These are phyloP conservation scores for Osmerus eperlanus DNA, from an alignment of 2,113 vertebrate genomes.

Conservation along the genomic window DNA sequence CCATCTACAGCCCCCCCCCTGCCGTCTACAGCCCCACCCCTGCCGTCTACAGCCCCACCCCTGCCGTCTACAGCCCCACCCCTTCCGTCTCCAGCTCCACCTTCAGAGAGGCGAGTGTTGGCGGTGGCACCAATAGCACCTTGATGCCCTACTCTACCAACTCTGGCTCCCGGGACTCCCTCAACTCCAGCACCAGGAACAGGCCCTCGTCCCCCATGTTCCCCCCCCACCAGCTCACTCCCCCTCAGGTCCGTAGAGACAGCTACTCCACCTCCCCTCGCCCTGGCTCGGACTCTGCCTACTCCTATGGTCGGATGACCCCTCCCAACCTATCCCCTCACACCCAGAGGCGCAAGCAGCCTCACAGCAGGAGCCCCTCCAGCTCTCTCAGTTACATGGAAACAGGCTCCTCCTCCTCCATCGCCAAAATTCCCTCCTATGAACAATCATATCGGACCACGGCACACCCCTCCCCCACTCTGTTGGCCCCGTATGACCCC, in stretches of 20 bases:
- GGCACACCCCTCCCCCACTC: conserved; percentile 8
- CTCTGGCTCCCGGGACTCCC: conserved; percentile 20
- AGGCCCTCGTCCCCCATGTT: neutral
- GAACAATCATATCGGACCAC: conserved; percentile 21
- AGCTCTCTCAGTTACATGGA: conserved; percentile 42
- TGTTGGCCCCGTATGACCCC: conserved; percentile 41
- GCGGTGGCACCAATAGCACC: neutral
- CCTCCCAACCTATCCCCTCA: conserved; percentile 47
- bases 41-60: neutral
- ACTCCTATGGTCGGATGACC: conserved; percentile 28
- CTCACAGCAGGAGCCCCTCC: conserved; percentile 34
- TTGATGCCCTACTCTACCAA: conserved; percentile 8
- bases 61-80: conserved; percentile 8
- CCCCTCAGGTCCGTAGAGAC: conserved; percentile 14
- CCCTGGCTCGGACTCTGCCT: conserved; percentile 22
- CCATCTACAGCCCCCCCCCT: neutral
- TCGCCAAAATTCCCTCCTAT: neutral
- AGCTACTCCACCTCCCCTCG: neutral
- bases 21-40: neutral
- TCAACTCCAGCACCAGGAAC: conserved; percentile 24
- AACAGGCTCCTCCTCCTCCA: conserved; percentile 11
- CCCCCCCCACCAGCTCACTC: conserved; percentile 26
- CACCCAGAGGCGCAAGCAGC: conserved; percentile 14
- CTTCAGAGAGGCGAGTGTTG: neutral
- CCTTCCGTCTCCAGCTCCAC: neutral